Conservation (phyloP, 92 coral and sea anemone species). For the Palythoa caribaeorum region DNA sequence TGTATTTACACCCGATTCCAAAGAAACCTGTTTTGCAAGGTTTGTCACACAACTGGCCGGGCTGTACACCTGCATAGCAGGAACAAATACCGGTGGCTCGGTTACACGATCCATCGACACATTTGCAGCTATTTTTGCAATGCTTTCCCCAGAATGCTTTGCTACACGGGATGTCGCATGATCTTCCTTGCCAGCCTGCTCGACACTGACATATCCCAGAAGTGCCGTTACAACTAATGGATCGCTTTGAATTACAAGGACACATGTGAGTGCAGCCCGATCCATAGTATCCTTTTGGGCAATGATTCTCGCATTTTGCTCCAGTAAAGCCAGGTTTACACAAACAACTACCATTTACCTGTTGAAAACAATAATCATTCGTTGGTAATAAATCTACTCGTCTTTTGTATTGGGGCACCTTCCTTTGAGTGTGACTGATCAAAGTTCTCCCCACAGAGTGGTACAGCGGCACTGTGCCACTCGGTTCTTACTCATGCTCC, state of each 20-base stretch:
- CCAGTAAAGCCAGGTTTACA: conserved; percentile 85
- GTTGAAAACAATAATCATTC: conserved; percentile 4
- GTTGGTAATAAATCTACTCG: neutral
- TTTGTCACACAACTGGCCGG: conserved; percentile 73
- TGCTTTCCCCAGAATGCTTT: conserved; percentile 83
- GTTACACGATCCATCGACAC: conserved; percentile 80
- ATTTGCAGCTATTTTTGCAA: conserved; percentile 73
- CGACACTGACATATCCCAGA: conserved; percentile 78
- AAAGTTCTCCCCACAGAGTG: too few species aligned
- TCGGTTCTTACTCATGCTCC: too few species aligned
- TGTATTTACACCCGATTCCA: conserved; percentile 52
- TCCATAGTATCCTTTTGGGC: conserved; percentile 69
- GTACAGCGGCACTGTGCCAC: too few species aligned
- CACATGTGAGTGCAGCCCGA: conserved; percentile 64
- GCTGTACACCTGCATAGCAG: conserved; percentile 75
- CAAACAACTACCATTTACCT: conserved; percentile 82
- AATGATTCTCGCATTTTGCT: conserved; percentile 54
- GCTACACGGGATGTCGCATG: conserved; percentile 76
- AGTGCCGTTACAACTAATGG: conserved; percentile 61
- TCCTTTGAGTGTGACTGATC: neutral
- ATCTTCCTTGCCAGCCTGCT: conserved; percentile 79
- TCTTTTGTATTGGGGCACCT: neutral
- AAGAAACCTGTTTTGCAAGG: conserved; percentile 65
- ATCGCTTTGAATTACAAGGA: conserved; percentile 53
- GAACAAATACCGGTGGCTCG: conserved; percentile 79